Percentiles rank a stretch among this genome's conserved stretches.
Evolutionary conservation across 2,888 invertebrate genomes (phyloP).

Genomic region (Odontothrips loti): DNA sequence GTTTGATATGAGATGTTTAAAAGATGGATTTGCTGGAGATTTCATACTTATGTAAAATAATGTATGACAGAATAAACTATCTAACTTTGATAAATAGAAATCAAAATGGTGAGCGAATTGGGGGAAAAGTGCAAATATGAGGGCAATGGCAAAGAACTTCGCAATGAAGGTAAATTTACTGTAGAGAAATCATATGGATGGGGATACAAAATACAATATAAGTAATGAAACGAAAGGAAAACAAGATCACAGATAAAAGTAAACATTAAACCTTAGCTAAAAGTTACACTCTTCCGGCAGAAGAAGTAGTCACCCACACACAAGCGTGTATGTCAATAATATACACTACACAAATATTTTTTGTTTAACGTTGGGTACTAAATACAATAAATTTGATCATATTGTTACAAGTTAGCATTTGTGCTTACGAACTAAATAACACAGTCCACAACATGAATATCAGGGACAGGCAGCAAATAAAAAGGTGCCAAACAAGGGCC

Average conservation of each 20-base stretch:
- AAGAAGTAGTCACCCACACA: conserved; percentile 3
- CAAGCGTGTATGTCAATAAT: not conserved
- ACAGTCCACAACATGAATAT: conserved; percentile 5
- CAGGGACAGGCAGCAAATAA: conserved; percentile 3
- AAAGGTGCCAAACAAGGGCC: not conserved
- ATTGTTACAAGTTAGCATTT: conserved; percentile 15
- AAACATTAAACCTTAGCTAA: not conserved
- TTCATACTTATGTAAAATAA: too few relatives aligned
- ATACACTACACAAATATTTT: not conserved
- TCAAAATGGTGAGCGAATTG: too few relatives aligned
- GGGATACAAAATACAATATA: conserved; percentile 10
- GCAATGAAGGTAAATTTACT: not conserved
- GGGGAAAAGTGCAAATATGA: too few relatives aligned
- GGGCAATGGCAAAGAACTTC: too few relatives aligned
- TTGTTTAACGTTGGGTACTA: not conserved
- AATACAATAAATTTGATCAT: conserved; percentile 19
- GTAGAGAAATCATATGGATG: not conserved
- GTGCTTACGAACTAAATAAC: conserved; percentile 15
- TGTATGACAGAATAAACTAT: too few relatives aligned
- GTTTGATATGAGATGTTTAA: too few relatives aligned
- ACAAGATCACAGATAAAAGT: conserved; percentile 26
- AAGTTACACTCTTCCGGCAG: not conserved
- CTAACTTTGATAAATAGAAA: too few relatives aligned
- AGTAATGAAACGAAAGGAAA: conserved; percentile 16
- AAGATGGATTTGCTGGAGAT: too few relatives aligned